Evolutionary conservation across 2,797 vertebrate species (phyloP), one percentile per base, ranked within the genome.

Genomic region (Agapornis canus): DNA sequence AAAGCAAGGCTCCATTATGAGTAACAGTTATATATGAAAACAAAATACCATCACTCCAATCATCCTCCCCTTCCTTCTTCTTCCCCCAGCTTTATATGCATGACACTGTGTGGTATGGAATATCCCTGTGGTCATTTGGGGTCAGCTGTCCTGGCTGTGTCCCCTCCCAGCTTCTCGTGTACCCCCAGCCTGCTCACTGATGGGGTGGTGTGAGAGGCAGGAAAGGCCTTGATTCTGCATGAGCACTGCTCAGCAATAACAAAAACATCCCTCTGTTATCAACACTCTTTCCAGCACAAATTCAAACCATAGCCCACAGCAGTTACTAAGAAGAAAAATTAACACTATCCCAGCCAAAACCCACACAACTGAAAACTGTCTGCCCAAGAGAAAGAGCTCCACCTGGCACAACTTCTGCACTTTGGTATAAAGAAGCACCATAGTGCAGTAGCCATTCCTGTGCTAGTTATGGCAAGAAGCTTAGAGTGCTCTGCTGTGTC

Each of bases 41-140:
- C 32, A 52, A 52, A 42, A 37, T 2, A 5, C 6, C 13, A 31
- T 8, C 22, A 21, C 21, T 45, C 29, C 16, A 13, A 71, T 26
- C 23, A 42, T n/a, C 25, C 21, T 35, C 6, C 29, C 21, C 7
- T 31, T 3, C 26, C 31, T 65, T 17, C 56, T 40, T 59, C 56
- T 40, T 59, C 31, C 17, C 35, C 16, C 47, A 77, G 45, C 45
- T 60, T 27, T 8, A 4, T 15, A 10, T 4, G 35, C 31, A 21
- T 4, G 16, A 11, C 13, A 29, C 4, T 2, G 10, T 3, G 0
- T 8, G 22, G 32, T 8, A 5, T 1, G 5, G 40, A 31, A 32
- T 0, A 42, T 22, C 51, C 49, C 83, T 26, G 10, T 47, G 49
- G 32, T 5, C 45, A 91, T 39, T 0, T 27, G 22, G 31, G 59